Evolutionary conservation across 2,113 vertebrate genomes (phyloP).

Genomic region (Tichodroma muraria): DNA sequence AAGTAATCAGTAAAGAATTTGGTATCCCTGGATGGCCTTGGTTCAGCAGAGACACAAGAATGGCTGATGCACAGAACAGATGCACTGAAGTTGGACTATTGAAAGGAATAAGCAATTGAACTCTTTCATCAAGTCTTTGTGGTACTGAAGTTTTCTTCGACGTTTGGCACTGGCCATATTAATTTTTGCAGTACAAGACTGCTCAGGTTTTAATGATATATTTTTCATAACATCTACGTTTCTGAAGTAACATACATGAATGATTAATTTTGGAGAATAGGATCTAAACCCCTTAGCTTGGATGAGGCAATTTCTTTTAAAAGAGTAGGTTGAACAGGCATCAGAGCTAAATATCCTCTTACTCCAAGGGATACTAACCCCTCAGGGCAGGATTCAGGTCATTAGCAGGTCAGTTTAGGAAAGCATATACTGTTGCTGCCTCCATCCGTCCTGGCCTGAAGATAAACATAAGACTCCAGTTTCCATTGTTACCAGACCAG

Average conservation of each 20-base stretch:
- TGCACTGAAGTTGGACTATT: neutral
- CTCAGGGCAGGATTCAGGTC: conserved; percentile 65
- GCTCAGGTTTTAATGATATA: neutral
- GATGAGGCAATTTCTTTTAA: conserved; percentile 57
- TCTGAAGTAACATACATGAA: neutral
- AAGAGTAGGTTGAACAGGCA: conserved; percentile 34
- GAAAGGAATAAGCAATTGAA: neutral
- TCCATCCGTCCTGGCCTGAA: conserved; percentile 50
- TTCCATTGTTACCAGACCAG: conserved; percentile 28
- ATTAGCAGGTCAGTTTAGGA: conserved; percentile 63
- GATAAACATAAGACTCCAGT: conserved; percentile 53
- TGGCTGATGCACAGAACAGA: neutral
- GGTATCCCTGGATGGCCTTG: neutral
- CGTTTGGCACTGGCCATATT: neutral
- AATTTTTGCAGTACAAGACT: neutral
- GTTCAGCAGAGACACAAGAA: neutral
- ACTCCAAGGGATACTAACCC: conserved; percentile 55
- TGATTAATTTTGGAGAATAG: neutral
- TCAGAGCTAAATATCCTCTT: conserved; percentile 69
- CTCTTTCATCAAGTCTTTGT: neutral
- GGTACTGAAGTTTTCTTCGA: neutral
- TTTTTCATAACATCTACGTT: neutral
- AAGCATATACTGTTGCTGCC: conserved; percentile 49
- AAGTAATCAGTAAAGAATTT: neutral
- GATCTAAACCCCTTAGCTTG: neutral